Evolutionary conservation across 92 coral and sea anemone genomes (phyloP), one percentile per base, ranked within the genome.

Genomic region (Muricea muricata): DNA sequence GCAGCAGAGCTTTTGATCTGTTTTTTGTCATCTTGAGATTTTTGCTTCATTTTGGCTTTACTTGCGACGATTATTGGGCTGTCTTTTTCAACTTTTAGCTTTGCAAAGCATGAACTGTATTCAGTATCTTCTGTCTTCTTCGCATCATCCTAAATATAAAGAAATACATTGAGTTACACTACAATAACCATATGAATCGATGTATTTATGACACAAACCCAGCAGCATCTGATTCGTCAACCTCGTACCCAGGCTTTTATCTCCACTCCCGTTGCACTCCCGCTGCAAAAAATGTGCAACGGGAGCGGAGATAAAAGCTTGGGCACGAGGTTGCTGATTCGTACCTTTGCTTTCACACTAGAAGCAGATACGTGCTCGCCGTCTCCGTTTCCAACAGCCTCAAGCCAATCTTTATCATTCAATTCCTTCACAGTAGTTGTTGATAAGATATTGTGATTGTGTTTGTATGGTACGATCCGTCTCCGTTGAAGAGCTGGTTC

Each of bases 401-500:
- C 84, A 31, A 95, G 88, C 98, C 98, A 95, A 15, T 90, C 92
- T 61, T 83, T 84, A 23, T 93, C 98, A 47, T 81, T 80, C 50
- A 93, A 67, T 69, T 93, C 98, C 73, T 95, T 95, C 42, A 91
- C 90, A 17, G 98, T 95, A 32, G 90, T 89, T 65, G 98, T 95
- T 42, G 94, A 54, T 75, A 95, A 93, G 66, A 95, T 90, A 67
- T 95, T 95, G 78, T 95, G 98, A 87, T 95, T 95, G 68, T 95
- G 87, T 82, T 90, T 92, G 81, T 95, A 95, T 6, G 98, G 93
- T 24, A 95, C 98, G 60, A 95, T 95, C 41, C 87, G 75, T 79
- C 90, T 95, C 76, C 98, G 91, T 63, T 95, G 98, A 39, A 95
- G 84, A 32, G 97, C 96, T 8, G 98, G 98, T 55, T 95, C 98